A percentile compares a stretch with the other conserved stretches of the same genome.
Evolutionary conservation across 2,797 vertebrate genomes (phyloP).

Genomic region (Muscicapa comitata): DNA sequence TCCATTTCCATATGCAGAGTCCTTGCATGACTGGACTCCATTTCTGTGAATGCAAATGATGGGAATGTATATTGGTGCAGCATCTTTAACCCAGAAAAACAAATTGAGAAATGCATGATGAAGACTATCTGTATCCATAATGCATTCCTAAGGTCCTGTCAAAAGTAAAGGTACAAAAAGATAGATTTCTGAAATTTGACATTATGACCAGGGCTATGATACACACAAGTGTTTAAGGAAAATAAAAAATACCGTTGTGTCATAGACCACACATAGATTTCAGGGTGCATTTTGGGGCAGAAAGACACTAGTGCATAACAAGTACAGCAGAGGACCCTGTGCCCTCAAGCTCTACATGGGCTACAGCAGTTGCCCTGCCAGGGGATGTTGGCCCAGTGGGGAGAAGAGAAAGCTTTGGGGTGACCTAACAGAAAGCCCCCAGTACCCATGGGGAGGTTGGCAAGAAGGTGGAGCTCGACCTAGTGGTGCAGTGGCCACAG

Average conservation of each 20-base stretch:
- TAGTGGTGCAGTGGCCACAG: not conserved
- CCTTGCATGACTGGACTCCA: not conserved
- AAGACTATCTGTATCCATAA: not conserved
- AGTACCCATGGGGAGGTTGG: not conserved
- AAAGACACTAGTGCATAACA: not conserved
- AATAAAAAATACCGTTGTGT: not conserved
- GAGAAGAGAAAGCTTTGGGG: not conserved
- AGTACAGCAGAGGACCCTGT: not conserved
- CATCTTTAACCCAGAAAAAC: not conserved
- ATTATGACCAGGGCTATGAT: not conserved
- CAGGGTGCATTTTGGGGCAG: not conserved
- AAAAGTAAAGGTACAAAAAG: not conserved
- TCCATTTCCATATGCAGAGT: not conserved
- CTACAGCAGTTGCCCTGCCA: not conserved
- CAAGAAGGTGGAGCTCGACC: not conserved
- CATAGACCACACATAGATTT: not conserved
- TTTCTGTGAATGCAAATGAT: constrained; percentile 11
- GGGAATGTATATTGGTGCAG: not conserved
- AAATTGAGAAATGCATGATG: not conserved
- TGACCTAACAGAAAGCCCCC: not conserved
- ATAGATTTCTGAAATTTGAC: not conserved
- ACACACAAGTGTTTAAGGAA: not conserved
- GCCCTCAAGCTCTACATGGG: not conserved
- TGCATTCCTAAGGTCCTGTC: not conserved
- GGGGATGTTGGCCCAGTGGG: not conserved